Percentiles rank a stretch among this genome's conserved stretches.
Conservation (phyloP, 2,113 vertebrate species). For the Notothenia rossii region DNA sequence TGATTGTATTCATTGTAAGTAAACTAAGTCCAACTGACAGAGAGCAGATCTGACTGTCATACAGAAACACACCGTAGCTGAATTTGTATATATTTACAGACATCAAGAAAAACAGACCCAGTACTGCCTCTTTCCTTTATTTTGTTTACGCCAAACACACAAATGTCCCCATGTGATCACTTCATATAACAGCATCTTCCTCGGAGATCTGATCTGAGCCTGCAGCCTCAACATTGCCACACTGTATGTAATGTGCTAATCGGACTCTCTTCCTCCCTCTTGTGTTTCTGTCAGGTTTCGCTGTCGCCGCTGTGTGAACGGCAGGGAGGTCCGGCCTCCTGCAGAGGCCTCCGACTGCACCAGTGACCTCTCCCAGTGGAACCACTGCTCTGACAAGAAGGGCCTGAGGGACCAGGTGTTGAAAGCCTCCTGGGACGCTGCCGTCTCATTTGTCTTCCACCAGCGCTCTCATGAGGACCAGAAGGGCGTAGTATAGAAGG, state of each 20-base stretch:
- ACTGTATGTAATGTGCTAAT: not conserved
- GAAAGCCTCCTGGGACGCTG: constrained; percentile 91
- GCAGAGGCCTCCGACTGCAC: constrained; percentile 90
- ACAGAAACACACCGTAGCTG: too few species aligned
- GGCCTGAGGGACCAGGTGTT: constrained; percentile 91
- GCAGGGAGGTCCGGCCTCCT: constrained; percentile 88
- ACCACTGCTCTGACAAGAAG: constrained; percentile 90
- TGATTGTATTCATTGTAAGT: too few species aligned
- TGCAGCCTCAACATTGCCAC: not conserved
- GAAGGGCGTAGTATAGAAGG: constrained; percentile 82
- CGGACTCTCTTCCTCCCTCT: not conserved
- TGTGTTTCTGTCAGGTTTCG: constrained; percentile 84
- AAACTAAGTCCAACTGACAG: too few species aligned
- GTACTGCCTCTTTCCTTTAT: too few species aligned
- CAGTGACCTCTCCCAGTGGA: constrained; percentile 94
- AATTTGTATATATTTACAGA: too few species aligned
- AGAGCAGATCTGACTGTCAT: too few species aligned
- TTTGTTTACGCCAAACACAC: too few species aligned
- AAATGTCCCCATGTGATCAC: too few species aligned
- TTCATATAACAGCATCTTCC: too few species aligned
- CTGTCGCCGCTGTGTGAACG: constrained; percentile 92
- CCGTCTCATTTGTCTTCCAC: constrained; percentile 93
- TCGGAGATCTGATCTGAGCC: too few species aligned
- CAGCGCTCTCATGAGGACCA: constrained; percentile 95
- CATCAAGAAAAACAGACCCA: too few species aligned